Percentiles rank a stretch among this genome's conserved stretches.
Conservation (phyloP, 2,797 vertebrate genomes). For the Liasis olivaceus region DNA sequence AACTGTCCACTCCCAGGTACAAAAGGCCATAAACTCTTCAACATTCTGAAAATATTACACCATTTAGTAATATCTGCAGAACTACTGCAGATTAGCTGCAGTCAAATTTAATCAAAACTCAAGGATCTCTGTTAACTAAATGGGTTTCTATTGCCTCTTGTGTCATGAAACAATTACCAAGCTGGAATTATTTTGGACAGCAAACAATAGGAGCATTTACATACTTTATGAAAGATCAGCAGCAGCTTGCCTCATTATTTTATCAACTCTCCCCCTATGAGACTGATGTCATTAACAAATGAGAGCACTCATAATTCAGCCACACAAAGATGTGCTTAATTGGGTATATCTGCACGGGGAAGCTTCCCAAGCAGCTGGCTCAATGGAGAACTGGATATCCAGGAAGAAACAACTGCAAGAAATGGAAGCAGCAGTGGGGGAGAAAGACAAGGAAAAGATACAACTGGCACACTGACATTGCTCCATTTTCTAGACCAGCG, state of each 20-base stretch:
- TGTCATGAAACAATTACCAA: conserved; percentile 2
- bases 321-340: conserved; percentile 18
- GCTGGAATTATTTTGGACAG: conserved; percentile 18
- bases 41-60: neutral
- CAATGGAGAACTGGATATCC: neutral
- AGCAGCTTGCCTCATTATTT: conserved; percentile 24
- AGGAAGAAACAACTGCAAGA: neutral
- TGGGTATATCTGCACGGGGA: conserved; percentile 10
- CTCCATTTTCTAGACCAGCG: neutral
- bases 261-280: conserved; percentile 31
- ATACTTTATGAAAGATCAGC: conserved; percentile 24
- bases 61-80: neutral
- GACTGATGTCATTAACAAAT: conserved; percentile 34
- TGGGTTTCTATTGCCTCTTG: conserved; percentile 24
- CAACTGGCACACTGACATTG: neutral
- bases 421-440: neutral
- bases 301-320: conserved; percentile 22
- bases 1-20: neutral
- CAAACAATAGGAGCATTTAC: conserved; percentile 18
- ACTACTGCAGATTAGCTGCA: neutral
- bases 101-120: neutral
- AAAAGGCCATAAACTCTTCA: neutral
- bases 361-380: neutral
- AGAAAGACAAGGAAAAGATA: too few species aligned
- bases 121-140: conserved; percentile 22